Base-by-base conservation (phyloP, 2,797 vertebrate genomes). In the Cygnus olor region DNA sequence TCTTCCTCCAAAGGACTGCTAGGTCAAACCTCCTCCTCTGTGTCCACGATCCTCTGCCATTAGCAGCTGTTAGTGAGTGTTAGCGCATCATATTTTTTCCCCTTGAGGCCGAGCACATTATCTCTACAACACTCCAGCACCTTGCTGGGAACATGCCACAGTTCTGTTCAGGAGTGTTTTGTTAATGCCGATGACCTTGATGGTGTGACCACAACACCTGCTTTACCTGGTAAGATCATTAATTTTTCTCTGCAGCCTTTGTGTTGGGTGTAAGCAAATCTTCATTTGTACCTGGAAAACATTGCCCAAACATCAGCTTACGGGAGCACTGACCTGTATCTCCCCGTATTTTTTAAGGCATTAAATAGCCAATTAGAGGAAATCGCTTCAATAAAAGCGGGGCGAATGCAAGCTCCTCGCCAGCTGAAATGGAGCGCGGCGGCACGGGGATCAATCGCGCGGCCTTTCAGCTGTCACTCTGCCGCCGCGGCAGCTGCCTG, bases 201-300 rank as follows among this genome's bases (percentile, higher is more conserved):
- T 89, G 86, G 74, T 94, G 91, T 88, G 97, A 95, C 95, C 96
- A 95, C 91, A 96, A 81, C 97, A 97, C 93, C 95, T 97, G 96
- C 94, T 97, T 96, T 94, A 92, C 94, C 91, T 93, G 97, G 95
- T 96, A 94, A 95, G 88, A 96, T 97, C 96, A 90, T 97, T 95
- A 96, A 94, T 93, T 95, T 78, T 93, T 74, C 79, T 90, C 53
- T 61, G 71, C 80, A 45, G 85, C 79, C 65, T 94, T 95, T 96
- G n/a, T 96, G 86, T 93, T 84, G 87, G 92, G 88, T 34, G 2
- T 95, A 97, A 97, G 96, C 97, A 97, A 90, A 95, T 97, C 95
- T 95, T 96, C 90, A 92, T 95, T 94, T 93, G 72, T 89, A 79
- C 63, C 76, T 85, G 90, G 84, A 68, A 95, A 94, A 94, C 66